A percentile compares a stretch with the other conserved stretches of the same genome.
These are phyloP conservation scores for Dendrocincla tyrannina DNA, from an alignment of 2,797 vertebrate species.

Conservation along the genomic window DNA sequence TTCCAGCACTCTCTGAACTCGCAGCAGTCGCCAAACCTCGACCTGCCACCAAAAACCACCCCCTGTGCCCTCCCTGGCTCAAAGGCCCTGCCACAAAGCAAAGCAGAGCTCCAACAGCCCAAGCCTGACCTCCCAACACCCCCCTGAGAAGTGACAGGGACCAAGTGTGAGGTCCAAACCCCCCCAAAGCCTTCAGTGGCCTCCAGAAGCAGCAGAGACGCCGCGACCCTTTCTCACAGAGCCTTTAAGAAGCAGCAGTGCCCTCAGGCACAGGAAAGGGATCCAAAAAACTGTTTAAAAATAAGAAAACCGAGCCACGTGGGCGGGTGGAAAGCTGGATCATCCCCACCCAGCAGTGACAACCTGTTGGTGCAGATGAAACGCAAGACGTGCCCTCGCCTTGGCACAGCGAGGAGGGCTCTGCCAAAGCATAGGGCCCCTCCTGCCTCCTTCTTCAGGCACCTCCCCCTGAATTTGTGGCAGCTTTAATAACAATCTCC, in stretches of 20 bases:
- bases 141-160: not conserved
- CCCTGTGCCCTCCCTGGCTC: not conserved
- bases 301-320: not conserved
- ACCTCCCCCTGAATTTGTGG: not conserved
- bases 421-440: not conserved
- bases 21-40: accelerated
- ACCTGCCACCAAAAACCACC: not conserved
- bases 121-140: slow-evolving; percentile 1
- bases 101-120: slow-evolving; percentile 1
- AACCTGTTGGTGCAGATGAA: not conserved
- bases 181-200: not conserved
- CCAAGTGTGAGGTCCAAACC: not conserved
- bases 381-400: not conserved
- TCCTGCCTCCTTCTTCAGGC: not conserved
- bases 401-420: not conserved
- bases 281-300: not conserved
- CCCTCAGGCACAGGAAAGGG: not conserved
- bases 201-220: not conserved
- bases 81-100: not conserved
- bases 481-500: slow-evolving; percentile 56
- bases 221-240: not conserved
- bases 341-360: not conserved
- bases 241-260: not conserved
- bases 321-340: not conserved
- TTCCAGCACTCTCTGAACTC: not conserved